phyloP scores from a whole-genome alignment of 1,140 invertebrate genomes.

The Diprion similis region DNA sequence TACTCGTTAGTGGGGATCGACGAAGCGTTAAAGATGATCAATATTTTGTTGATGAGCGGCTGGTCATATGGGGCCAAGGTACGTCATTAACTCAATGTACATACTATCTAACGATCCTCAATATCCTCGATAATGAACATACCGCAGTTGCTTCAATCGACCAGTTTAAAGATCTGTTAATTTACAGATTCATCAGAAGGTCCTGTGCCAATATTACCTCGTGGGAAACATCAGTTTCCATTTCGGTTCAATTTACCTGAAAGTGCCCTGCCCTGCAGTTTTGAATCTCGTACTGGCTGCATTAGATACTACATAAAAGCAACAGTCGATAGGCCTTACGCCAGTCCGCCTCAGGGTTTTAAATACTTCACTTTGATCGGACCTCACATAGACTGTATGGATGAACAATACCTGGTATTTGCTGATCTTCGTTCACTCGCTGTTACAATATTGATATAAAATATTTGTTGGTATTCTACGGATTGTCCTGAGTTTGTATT shows the following conservation, averaged over 20 bases:
- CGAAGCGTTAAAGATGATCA: slow-evolving; percentile 83
- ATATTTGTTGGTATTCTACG: too few species aligned
- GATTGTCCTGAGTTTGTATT: too few species aligned
- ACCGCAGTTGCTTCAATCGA: slow-evolving; percentile 4
- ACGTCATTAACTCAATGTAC: slow-evolving; percentile 32
- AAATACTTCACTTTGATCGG: slow-evolving; percentile 88
- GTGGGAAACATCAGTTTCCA: slow-evolving; percentile 78
- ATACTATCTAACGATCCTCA: not conserved
- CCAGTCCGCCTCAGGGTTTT: slow-evolving; percentile 83
- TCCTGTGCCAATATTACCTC: slow-evolving; percentile 76
- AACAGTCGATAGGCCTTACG: slow-evolving; percentile 83
- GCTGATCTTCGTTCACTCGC: not conserved
- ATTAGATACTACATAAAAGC: slow-evolving; percentile 83
- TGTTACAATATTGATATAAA: too few species aligned
- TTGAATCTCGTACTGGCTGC: slow-evolving; percentile 80
- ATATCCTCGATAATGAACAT: not conserved
- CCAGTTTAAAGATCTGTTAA: not conserved
- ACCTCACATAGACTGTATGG: slow-evolving; percentile 87
- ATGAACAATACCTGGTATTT: slow-evolving; percentile 82
- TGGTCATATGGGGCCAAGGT: slow-evolving; percentile 83
- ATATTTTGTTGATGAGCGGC: slow-evolving; percentile 81
- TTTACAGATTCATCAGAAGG: slow-evolving; percentile 69
- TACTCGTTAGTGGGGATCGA: slow-evolving; percentile 78
- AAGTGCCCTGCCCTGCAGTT: slow-evolving; percentile 79
- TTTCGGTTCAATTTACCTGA: slow-evolving; percentile 83